A percentile compares a stretch with the other conserved stretches of the same genome.
Evolutionary conservation across 1,140 invertebrate species (phyloP).

Genomic region (Zaprionus ornatus): DNA sequence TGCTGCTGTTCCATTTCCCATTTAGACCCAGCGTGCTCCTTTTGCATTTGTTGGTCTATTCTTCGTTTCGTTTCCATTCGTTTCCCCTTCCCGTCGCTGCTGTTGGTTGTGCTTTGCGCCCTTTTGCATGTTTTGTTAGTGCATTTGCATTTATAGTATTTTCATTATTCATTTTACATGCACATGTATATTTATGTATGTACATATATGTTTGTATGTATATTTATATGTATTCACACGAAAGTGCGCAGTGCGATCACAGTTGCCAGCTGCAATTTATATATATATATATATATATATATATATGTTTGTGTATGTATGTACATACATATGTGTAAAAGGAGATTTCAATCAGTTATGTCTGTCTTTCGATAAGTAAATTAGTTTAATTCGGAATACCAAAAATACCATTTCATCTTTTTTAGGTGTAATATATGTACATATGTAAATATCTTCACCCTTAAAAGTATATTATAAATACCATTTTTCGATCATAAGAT

Average conservation of each 20-base stretch:
- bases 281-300: not conserved
- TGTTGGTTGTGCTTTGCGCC: conserved; percentile 2
- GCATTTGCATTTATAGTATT: conserved; percentile 31
- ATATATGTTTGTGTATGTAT: not conserved
- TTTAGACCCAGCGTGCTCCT: conserved; percentile 33
- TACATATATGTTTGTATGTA: conserved; percentile 27
- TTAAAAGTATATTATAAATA: not conserved
- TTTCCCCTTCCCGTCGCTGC: conserved; percentile 29
- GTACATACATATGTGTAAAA: not conserved
- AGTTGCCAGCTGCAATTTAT: not conserved
- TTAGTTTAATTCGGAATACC: not conserved
- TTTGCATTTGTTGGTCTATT: conserved; percentile 29
- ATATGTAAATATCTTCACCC: not conserved
- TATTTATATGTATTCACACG: conserved; percentile 13
- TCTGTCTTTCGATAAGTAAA: not conserved
- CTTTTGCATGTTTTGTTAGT: conserved; percentile 30
- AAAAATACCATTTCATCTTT: no score
- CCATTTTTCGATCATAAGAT: not conserved
- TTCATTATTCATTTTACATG: not conserved
- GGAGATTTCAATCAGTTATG: not conserved
- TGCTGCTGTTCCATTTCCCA: conserved; percentile 50
- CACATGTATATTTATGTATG: conserved; percentile 6
- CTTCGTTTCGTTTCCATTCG: conserved; percentile 22
- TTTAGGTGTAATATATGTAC: not conserved
- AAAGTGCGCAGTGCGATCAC: conserved; percentile 18